A percentile compares a stretch with the other conserved stretches of the same genome.
These are phyloP conservation scores for Nasalis larvatus DNA, from an alignment of 2,113 vertebrate species.

Conservation along the genomic window DNA sequence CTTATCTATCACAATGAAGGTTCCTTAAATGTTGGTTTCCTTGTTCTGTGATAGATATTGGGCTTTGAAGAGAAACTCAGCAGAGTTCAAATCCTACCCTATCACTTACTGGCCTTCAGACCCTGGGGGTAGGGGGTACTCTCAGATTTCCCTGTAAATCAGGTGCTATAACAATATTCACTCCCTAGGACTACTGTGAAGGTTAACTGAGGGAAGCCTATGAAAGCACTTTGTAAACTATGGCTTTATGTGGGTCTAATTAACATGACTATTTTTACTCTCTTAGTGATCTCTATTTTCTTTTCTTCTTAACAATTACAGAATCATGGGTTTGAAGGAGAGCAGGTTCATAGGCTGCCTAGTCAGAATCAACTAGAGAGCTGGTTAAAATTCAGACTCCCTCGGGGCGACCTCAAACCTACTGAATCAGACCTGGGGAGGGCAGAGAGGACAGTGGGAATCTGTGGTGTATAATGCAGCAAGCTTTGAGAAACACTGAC, in stretches of 20 bases:
- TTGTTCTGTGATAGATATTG: neutral
- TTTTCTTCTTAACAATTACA: conserved; percentile 25
- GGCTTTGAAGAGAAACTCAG: neutral
- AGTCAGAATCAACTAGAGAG: neutral
- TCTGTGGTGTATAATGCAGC: neutral
- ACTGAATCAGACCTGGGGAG: neutral
- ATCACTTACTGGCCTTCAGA: neutral
- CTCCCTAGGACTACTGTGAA: neutral
- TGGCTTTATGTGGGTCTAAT: neutral
- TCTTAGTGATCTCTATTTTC: conserved; percentile 26
- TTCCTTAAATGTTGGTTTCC: neutral
- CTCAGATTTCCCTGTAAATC: neutral
- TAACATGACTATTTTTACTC: conserved; percentile 31
- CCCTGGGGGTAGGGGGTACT: neutral
- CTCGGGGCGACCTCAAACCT: neutral
- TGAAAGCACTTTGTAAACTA: neutral
- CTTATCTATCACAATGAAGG: neutral
- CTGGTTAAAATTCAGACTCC: neutral
- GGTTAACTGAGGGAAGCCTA: neutral
- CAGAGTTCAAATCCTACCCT: neutral
- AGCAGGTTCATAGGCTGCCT: neutral
- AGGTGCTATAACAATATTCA: neutral
- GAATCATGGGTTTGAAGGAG: neutral
- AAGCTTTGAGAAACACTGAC: neutral
- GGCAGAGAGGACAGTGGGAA: too few species aligned